Conservation (phyloP, 2,113 vertebrate species). For the Procavia capensis region DNA sequence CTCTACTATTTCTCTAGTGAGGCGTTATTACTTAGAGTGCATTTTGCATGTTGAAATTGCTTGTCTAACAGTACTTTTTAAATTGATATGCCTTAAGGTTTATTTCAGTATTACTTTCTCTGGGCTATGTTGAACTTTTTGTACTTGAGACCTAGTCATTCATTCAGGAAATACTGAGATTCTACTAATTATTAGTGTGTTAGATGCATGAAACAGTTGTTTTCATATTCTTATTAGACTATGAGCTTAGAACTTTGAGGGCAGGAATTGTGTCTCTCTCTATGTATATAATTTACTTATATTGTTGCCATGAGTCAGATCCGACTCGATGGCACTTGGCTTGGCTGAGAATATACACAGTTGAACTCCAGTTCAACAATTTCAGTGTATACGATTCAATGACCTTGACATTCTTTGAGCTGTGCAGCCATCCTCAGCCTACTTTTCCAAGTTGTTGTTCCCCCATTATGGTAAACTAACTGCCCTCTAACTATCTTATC, state of each 20-base stretch:
- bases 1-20: neutral
- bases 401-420: no score
- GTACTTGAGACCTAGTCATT: neutral
- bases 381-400: no score
- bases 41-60: neutral
- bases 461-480: no score
- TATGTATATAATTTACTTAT: no score
- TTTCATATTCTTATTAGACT: neutral
- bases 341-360: no score
- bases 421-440: no score
- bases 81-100: neutral
- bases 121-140: neutral
- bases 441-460: no score
- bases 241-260: neutral
- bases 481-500: no score
- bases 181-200: neutral
- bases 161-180: neutral
- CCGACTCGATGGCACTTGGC: no score
- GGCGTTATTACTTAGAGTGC: neutral
- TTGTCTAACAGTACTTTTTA: neutral
- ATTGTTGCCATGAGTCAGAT: no score
- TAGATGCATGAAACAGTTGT: neutral
- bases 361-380: no score
- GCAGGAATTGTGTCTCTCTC: neutral
- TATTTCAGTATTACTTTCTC: neutral